Base-by-base conservation (phyloP, 2,797 vertebrate species). In the Clarias fuscus region DNA sequence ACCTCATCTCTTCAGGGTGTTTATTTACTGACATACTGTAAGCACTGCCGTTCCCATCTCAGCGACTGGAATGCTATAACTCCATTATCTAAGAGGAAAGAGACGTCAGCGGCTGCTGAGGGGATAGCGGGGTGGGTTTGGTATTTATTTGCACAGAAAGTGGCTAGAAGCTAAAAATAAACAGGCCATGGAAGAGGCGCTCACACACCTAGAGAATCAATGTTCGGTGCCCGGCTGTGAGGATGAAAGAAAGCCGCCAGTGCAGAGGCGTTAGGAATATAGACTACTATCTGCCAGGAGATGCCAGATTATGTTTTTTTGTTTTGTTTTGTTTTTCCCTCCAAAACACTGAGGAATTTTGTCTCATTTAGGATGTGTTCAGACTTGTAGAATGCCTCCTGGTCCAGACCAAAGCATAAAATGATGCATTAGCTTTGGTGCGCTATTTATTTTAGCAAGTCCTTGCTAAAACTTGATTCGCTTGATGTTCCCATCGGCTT, bases 141-240 rank as follows among this genome's bases (percentile, higher is more conserved):
- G 86, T 88, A 84, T 91, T 91, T 91, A 89, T 90, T 88, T 88
- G 73, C 86, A 72, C 86, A 89, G 88, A 77, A 89, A 80, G 89
- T 88, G 88, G 90, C 82, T 43, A 92, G 84, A 91, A 91, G 87
- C 91, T 94, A 94, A 93, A 94, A 94, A 93, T 93, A 95, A 94
- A 92, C 86, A 91, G 89, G 91, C 92, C 85, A 88, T 88, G 87
- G 90, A 91, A 90, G 90, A 93, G 89, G 84, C 53, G 56, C 56
- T 89, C 76, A 90, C 86, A 91, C 84, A 88, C 72, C 0, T 24
- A 83, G 87, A 86, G 89, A 94, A 94, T 94, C 92, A 20, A 93
- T 93, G 93, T 89, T 89, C 83, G 89, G 85, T n/a, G 84, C 79
- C 90, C 83, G 82, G 88, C 83, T 85, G 82, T 70, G 84, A 37